Evolutionary conservation across 2,113 vertebrate genomes (phyloP), one percentile per base, ranked within the genome.

Genomic region (Amphilophus citrinellus): DNA sequence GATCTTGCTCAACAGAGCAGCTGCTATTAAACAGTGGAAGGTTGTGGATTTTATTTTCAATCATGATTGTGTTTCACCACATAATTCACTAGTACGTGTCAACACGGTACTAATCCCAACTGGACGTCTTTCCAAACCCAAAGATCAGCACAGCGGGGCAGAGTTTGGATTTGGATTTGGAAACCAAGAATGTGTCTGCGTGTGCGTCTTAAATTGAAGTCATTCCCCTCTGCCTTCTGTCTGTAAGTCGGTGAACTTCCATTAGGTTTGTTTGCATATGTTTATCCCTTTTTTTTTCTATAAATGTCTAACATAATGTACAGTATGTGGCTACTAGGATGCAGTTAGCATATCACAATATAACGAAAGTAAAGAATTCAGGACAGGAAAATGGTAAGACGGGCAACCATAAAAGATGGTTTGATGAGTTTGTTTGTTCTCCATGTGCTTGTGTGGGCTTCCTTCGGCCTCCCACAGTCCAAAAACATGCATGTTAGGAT

Each of bases 41-140:
- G 35, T 32, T 88, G 30, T 84, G 62, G 62, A 61, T 44, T 50
- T 83, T 88, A 61, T 84, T 80, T 77, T 80, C 42, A 47, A 39
- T 86, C 22, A 11, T 1, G 56, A 80, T 73, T 83, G 77, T 79
- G 63, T 87, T 85, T 81, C 65, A 85, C 63, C 82, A 68, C 62
- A 77, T 76, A 62, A 80, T 85, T 88, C 82, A 65, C 61, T 57
- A 61, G 79, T 73, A 59, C 30, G 68, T 73, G 56, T 82, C 79
- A 82, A 77, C 83, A 61, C 4, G 3, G 57, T n/a, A 30, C 53
- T 76, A 39, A 20, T 77, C 82, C 62, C 50, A 83, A 61, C 66
- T 22, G 61, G 47, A 50, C 5, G 15, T 2, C n/a, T 44, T 50
- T 59, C 27, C 44, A 77, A 86, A 81, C 27, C 35, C 62, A 76